Evolutionary conservation across 2,113 vertebrate species (phyloP).

Genomic region (Lepus europaeus): DNA sequence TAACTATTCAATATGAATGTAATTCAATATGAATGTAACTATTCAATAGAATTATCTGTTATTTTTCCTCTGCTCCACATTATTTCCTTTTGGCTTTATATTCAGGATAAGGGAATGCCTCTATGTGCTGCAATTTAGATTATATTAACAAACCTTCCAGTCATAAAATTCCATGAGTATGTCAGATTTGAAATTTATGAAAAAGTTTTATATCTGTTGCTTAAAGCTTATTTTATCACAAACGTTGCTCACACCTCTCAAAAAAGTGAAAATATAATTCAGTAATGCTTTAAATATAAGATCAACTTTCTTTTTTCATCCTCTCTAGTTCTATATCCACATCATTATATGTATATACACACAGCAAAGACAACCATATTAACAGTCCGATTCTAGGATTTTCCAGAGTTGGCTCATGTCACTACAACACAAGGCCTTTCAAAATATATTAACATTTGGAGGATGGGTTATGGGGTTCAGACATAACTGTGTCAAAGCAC

Average conservation of each 20-base stretch:
- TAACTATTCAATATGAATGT: background rate
- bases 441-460: background rate
- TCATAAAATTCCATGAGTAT: background rate
- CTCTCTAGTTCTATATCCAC: background rate
- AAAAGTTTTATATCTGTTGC: background rate
- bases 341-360: background rate
- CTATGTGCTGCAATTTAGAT: background rate
- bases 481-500: background rate
- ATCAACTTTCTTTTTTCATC: background rate
- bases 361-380: background rate
- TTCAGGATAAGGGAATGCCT: background rate
- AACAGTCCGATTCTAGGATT: background rate
- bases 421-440: background rate
- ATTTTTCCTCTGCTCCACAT: background rate
- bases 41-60: background rate
- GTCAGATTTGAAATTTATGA: slow-evolving; percentile 36
- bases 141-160: background rate
- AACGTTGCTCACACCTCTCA: background rate
- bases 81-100: background rate
- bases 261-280: slow-evolving; percentile 20
- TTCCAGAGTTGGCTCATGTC: background rate
- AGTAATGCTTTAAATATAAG: background rate
- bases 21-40: background rate
- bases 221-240: background rate
- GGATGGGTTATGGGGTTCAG: background rate